Percentiles rank a stretch among this genome's conserved stretches.
phyloP scores from a whole-genome alignment of 2,888 invertebrate genomes.

The Muschampia plurimacula region DNA sequence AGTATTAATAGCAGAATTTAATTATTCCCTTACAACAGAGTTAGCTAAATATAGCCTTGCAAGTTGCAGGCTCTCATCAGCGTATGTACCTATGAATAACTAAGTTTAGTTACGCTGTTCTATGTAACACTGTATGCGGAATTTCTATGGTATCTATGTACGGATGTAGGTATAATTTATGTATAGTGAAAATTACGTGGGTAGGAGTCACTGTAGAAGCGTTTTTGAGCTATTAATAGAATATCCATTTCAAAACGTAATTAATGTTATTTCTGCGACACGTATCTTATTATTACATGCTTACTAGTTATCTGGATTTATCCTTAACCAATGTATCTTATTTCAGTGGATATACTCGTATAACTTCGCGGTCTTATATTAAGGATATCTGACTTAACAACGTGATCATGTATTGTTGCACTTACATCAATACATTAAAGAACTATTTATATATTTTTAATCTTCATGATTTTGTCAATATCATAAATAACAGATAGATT shows the following conservation, averaged over 20 bases:
- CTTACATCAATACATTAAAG: background rate
- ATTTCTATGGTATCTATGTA: background rate
- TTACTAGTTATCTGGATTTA: slow-evolving; percentile 11
- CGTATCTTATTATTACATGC: background rate
- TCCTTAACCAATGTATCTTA: slow-evolving; percentile 7
- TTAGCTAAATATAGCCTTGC: background rate
- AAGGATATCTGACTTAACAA: slow-evolving; percentile 4
- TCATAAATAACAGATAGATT: no score
- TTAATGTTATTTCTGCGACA: background rate
- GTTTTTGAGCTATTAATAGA: no score
- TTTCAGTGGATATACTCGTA: slow-evolving; percentile 11
- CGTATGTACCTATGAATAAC: background rate
- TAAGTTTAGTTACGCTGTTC: background rate
- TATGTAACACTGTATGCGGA: background rate
- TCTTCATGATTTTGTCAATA: no score
- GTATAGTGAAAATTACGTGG: no score
- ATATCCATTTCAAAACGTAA: background rate
- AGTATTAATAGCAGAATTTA: background rate
- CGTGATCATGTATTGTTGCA: background rate
- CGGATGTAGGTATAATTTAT: background rate
- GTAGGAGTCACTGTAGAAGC: no score
- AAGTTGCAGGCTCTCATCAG: background rate
- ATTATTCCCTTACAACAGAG: background rate
- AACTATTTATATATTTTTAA: no score
- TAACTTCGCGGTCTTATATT: background rate